Percentiles rank a stretch among this genome's conserved stretches.
These are phyloP conservation scores for Glyptemys insculpta DNA, from an alignment of 2,797 vertebrate genomes.

Conservation along the genomic window DNA sequence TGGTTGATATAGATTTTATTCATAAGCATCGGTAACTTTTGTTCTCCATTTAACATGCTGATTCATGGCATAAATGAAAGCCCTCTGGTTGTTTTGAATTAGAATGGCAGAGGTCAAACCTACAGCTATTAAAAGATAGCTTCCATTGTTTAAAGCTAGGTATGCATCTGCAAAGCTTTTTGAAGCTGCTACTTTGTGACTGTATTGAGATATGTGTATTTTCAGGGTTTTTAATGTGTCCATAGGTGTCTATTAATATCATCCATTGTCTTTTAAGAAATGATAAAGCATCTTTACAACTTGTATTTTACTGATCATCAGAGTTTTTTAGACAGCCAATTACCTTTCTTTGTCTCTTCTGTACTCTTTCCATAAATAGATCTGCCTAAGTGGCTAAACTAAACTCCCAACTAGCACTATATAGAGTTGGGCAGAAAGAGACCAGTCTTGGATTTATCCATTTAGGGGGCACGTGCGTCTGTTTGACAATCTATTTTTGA, in stretches of 20 bases:
- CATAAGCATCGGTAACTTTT: conserved; percentile 15
- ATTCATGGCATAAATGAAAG: conserved; percentile 10
- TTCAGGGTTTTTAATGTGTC: neutral
- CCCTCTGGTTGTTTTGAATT: neutral
- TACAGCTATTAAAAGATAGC: neutral
- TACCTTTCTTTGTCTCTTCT: neutral
- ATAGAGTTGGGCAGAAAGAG: neutral
- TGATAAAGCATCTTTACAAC: neutral
- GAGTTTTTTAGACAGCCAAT: neutral
- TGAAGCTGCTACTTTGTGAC: neutral
- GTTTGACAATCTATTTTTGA: neutral
- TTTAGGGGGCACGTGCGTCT: neutral
- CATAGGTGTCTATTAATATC: neutral
- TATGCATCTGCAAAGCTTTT: neutral
- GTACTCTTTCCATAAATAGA: neutral
- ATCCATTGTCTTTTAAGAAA: neutral
- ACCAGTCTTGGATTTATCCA: neutral
- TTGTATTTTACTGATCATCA: neutral
- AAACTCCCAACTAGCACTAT: neutral
- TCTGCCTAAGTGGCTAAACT: neutral
- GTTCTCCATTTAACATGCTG: neutral
- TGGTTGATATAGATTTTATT: conserved; percentile 23
- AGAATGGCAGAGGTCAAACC: neutral
- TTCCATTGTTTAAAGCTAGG: neutral
- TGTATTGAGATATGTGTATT: neutral